phyloP scores from a whole-genome alignment of 37 sponge, comb jelly and placozoan species.

The Petrosia ficiformis region DNA sequence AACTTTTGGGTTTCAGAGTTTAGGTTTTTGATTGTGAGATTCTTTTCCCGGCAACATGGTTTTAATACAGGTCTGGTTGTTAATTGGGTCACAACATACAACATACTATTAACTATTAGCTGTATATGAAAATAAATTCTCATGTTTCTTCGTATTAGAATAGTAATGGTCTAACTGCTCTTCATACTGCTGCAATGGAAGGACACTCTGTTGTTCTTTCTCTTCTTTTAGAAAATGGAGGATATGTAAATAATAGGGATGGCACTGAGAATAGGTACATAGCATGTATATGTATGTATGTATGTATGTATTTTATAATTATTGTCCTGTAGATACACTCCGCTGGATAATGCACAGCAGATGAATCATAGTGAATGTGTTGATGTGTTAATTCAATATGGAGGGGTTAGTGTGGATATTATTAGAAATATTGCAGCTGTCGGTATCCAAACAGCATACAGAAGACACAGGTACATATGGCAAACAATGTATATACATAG shows the following conservation, averaged over 20 bases:
- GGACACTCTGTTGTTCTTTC: slow-evolving; percentile 28
- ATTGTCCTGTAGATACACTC: slow-evolving; percentile 36
- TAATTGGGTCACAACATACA: too few relatives aligned
- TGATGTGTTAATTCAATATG: slow-evolving; percentile 21
- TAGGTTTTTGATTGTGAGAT: too few relatives aligned
- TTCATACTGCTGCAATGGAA: slow-evolving; percentile 61
- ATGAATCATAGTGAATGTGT: slow-evolving; percentile 38
- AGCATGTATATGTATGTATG: too few relatives aligned
- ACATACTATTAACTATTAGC: too few relatives aligned
- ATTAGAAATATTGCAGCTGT: slow-evolving; percentile 62
- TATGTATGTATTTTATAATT: not conserved
- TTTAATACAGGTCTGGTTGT: too few relatives aligned
- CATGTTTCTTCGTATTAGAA: too few relatives aligned
- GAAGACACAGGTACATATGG: slow-evolving; percentile 65
- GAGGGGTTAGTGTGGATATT: slow-evolving; percentile 27
- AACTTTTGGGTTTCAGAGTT: too few relatives aligned
- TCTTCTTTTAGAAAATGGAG: slow-evolving; percentile 29
- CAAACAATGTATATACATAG: too few relatives aligned
- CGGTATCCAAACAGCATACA: slow-evolving; percentile 56
- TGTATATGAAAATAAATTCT: too few relatives aligned
- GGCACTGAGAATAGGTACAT: slow-evolving; percentile 51
- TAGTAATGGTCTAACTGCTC: slow-evolving; percentile 40
- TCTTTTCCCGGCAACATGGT: too few relatives aligned
- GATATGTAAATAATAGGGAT: slow-evolving; percentile 56
- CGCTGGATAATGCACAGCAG: slow-evolving; percentile 61